These are phyloP conservation scores for Percina caprodes DNA, from an alignment of 2,113 vertebrate genomes.

Conservation along the genomic window DNA sequence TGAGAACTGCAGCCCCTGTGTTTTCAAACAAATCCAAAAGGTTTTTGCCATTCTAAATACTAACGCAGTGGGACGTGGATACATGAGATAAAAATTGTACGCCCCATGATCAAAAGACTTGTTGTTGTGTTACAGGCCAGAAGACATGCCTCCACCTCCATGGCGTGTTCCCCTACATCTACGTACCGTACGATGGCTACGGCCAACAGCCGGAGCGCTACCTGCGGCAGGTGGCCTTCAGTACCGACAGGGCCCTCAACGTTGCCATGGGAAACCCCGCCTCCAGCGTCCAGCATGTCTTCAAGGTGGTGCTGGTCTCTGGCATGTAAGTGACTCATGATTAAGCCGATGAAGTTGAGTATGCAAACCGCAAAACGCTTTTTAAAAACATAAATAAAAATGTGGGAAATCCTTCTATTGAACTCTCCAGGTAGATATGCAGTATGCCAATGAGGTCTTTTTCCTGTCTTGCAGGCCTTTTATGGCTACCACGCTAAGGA, in stretches of 20 bases:
- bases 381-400: neutral
- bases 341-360: neutral
- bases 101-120: neutral
- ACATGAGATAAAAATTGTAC: neutral
- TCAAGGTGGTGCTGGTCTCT: slow-evolving; percentile 96
- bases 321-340: slow-evolving; percentile 90
- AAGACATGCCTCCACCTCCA: slow-evolving; percentile 98
- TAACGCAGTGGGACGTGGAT: neutral
- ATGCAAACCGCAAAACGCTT: neutral
- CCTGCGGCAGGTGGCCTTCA: slow-evolving; percentile 95
- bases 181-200: slow-evolving; percentile 92
- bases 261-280: slow-evolving; percentile 95
- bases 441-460: neutral
- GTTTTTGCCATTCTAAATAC: neutral
- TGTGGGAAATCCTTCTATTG: accelerated
- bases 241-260: slow-evolving; percentile 97
- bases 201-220: slow-evolving; percentile 89
- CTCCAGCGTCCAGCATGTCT: slow-evolving; percentile 91
- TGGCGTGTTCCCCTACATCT: slow-evolving; percentile 96
- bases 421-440: neutral
- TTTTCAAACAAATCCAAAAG: neutral
- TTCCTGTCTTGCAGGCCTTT: slow-evolving; percentile 89
- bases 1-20: neutral
- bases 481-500: slow-evolving; percentile 97
- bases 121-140: slow-evolving; percentile 87